A percentile compares a stretch with the other conserved stretches of the same genome.
These are phyloP conservation scores for Danio kyathit DNA, from an alignment of 2,797 vertebrate genomes.

Conservation along the genomic window DNA sequence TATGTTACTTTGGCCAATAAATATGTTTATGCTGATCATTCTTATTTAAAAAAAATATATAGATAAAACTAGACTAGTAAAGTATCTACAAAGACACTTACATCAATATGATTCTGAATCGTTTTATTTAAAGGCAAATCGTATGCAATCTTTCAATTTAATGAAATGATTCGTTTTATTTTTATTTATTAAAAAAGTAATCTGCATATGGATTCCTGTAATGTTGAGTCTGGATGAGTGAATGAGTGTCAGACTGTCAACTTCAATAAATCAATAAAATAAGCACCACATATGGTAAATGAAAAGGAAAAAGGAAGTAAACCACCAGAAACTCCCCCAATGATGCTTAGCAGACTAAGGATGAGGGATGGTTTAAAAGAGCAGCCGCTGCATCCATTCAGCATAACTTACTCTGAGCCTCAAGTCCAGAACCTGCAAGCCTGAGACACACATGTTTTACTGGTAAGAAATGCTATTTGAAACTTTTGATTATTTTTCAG, in stretches of 20 bases:
- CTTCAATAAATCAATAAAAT: constrained; percentile 10
- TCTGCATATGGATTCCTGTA: not conserved
- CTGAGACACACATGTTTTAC: not conserved
- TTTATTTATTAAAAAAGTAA: too few relatives aligned
- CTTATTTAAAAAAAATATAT: too few relatives aligned
- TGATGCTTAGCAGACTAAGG: not conserved
- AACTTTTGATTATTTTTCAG: not conserved
- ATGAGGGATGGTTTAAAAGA: constrained; percentile 15
- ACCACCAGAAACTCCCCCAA: not conserved
- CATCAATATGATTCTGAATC: too few relatives aligned
- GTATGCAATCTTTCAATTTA: too few relatives aligned
- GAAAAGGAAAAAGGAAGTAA: constrained; percentile 39
- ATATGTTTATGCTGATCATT: too few relatives aligned
- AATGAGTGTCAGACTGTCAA: not conserved
- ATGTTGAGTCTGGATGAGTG: not conserved
- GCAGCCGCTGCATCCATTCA: not conserved
- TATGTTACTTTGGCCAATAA: too few relatives aligned
- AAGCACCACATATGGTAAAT: not conserved
- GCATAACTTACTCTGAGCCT: constrained; percentile 3
- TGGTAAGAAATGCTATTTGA: constrained; percentile 12
- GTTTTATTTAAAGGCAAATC: too few relatives aligned
- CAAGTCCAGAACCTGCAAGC: not conserved
- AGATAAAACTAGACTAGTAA: too few relatives aligned
- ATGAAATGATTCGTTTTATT: too few relatives aligned
- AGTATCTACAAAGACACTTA: too few relatives aligned